phyloP scores from a whole-genome alignment of 2,888 invertebrate species.

The Drosophila affinis region DNA sequence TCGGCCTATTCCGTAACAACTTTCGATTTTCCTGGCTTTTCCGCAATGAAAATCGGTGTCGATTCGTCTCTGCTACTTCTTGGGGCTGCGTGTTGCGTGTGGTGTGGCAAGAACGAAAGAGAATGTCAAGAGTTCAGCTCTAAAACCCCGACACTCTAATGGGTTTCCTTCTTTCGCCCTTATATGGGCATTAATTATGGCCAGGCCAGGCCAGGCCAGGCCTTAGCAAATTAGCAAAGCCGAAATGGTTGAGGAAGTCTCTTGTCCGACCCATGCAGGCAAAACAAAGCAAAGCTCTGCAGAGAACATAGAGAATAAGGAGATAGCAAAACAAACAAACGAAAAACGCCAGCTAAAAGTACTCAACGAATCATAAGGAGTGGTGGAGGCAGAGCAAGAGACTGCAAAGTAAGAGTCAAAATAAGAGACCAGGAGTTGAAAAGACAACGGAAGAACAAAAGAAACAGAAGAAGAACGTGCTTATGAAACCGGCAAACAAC shows the following conservation, averaged over 20 bases:
- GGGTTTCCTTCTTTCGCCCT: slow-evolving; percentile 37
- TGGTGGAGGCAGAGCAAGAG: not conserved
- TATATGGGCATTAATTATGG: slow-evolving; percentile 21
- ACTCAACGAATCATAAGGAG: slow-evolving; percentile 1
- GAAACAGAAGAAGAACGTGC: slow-evolving; percentile 25
- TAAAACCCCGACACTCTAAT: slow-evolving; percentile 20
- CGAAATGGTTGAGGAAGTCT: slow-evolving; percentile 1
- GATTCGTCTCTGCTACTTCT: slow-evolving; percentile 36
- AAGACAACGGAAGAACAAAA: slow-evolving; percentile 5
- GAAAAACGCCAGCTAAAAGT: slow-evolving; percentile 36
- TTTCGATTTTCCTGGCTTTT: slow-evolving; percentile 36
- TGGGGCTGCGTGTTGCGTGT: slow-evolving; percentile 28
- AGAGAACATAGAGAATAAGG: slow-evolving; percentile 28
- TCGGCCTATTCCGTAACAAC: slow-evolving; percentile 40
- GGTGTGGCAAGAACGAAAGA: slow-evolving; percentile 8
- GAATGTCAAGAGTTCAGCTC: slow-evolving; percentile 60
- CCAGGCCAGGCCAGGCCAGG: slow-evolving; percentile 9
- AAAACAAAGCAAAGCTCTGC: slow-evolving; percentile 28
- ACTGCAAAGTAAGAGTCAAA: slow-evolving; percentile 28
- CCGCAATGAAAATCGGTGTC: slow-evolving; percentile 54
- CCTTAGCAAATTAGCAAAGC: slow-evolving; percentile 55
- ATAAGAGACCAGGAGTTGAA: slow-evolving; percentile 31
- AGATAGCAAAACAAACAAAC: slow-evolving; percentile 42
- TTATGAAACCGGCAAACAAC: slow-evolving; percentile 29
- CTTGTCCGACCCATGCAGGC: not conserved